Evolutionary conservation across 2,888 invertebrate genomes (phyloP).

Genomic region (Tipula lateralis): DNA sequence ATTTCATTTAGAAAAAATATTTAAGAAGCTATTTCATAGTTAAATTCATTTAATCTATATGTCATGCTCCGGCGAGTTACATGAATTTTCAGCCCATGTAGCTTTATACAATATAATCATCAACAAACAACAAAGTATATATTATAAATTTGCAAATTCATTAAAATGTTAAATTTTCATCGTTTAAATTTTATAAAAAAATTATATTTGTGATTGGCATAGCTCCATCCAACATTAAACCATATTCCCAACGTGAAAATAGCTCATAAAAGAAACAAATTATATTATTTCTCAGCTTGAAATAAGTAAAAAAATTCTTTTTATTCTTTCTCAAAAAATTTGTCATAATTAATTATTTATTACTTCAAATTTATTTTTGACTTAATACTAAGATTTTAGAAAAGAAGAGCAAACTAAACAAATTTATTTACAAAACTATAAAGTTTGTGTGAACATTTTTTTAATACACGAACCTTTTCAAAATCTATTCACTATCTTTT

Average conservation of each 20-base stretch:
- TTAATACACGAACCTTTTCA: too few relatives aligned
- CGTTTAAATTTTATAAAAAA: background rate
- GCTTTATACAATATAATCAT: background rate
- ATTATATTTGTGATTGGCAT: background rate
- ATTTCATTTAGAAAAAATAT: background rate
- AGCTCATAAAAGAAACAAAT: background rate
- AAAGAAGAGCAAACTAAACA: too few relatives aligned
- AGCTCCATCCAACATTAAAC: background rate
- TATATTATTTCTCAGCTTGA: background rate
- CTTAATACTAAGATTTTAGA: too few relatives aligned
- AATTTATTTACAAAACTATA: too few relatives aligned
- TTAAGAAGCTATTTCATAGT: background rate
- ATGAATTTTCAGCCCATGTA: background rate
- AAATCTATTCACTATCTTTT: background rate
- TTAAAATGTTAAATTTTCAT: background rate
- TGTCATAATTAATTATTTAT: background rate
- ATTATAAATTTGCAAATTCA: background rate
- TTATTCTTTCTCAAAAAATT: background rate
- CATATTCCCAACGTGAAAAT: background rate
- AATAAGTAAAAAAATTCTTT: background rate
- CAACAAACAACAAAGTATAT: background rate
- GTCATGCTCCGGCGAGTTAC: background rate
- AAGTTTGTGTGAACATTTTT: too few relatives aligned
- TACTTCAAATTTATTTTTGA: background rate
- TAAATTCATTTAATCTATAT: background rate